Evolutionary conservation across 2,113 vertebrate genomes (phyloP), one percentile per base, ranked within the genome.

Genomic region (Ranitomeya imitator): DNA sequence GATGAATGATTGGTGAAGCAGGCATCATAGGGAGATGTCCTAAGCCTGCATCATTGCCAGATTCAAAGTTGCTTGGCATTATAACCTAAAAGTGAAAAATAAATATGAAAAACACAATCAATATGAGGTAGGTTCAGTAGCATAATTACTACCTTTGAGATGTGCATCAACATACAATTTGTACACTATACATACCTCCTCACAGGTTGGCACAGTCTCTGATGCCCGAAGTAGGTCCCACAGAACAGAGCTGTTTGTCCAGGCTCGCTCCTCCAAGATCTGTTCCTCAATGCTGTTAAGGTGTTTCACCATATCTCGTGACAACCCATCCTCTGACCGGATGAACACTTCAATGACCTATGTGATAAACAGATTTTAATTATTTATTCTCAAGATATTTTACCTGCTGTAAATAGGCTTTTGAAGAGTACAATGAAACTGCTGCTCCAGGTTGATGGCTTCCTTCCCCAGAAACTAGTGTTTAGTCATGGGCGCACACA

Each of bases 321-420:
- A 99, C 54, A 99, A 95, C 2, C 98, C 96, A 4, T 99, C 98
- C 92, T 99, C 98, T 1, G 97, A 97, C 0, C 98, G 97, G 91
- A 99, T 99, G 12, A 99, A 96, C 87, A 99, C 97, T 90, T 99
- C 98, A 6, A 99, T 99, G 61, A 99, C 98, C 98, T 99, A 86
- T 19, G 87, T 0, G 65, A 57, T 12, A 55, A 18, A 57, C 0
- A 12, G 9, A 7, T 37, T 21, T 19, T 71, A 31, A 57, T 57
- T 45, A 3, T 45, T 45, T 45, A 1, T 9, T 5, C 12, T 9
- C 55, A 11, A 9, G 3, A 57, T 57, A 57, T 57, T 57, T 57
- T 57, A 57, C 55, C 7, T 57, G 55, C 55, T 13, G 12, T 9
- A 57, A 57, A 9, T 11, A 13, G 8, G 7, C 12, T 76, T 12